These are phyloP conservation scores for Neria commutata DNA, from an alignment of 2,888 invertebrate genomes.

Conservation along the genomic window DNA sequence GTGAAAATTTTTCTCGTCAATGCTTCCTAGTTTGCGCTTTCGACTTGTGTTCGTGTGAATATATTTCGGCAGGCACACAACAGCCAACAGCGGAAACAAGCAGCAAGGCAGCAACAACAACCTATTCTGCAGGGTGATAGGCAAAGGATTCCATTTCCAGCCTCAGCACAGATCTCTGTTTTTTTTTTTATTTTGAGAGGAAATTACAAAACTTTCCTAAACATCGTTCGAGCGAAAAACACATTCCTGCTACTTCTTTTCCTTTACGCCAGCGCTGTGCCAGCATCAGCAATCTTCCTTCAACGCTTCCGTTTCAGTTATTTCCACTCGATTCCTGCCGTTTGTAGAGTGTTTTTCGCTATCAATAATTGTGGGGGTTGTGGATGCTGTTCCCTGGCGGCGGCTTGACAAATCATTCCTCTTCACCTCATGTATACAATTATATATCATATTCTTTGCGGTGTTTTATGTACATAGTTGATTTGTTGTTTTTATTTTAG, in stretches of 20 bases:
- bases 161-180: too few species aligned
- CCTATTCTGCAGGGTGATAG: too few species aligned
- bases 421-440: neutral
- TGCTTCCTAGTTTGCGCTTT: constrained; percentile 21
- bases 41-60: neutral
- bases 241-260: too few species aligned
- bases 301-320: neutral
- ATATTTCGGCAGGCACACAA: neutral
- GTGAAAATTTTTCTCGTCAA: constrained; percentile 19
- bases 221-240: too few species aligned
- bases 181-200: too few species aligned
- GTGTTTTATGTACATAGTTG: neutral
- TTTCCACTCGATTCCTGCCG: neutral
- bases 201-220: too few species aligned
- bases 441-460: neutral
- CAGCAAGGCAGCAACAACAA: too few species aligned
- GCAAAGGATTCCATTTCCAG: too few species aligned
- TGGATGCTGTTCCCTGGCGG: neutral
- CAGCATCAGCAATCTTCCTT: too few species aligned
- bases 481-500: too few species aligned
- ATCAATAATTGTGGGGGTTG: neutral
- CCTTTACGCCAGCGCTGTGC: too few species aligned
- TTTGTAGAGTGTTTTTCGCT: too few species aligned
- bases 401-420: neutral
- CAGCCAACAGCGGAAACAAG: neutral